A percentile compares a stretch with the other conserved stretches of the same genome.
phyloP scores from a whole-genome alignment of 1,140 invertebrate species.

The Meloidogyne hapla region DNA sequence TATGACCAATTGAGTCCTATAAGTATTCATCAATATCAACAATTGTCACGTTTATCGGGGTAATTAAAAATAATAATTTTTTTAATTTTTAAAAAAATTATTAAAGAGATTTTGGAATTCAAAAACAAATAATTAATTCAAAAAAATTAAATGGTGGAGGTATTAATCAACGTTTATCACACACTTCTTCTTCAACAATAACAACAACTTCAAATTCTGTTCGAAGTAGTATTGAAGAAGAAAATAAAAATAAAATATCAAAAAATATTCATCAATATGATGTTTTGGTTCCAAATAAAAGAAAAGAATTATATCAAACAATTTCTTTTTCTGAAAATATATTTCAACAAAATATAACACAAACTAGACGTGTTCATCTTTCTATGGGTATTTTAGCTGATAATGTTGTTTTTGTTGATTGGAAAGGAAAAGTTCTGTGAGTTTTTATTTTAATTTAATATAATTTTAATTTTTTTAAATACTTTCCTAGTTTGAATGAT shows the following conservation, averaged over 20 bases:
- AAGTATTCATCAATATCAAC: slow-evolving; percentile 13
- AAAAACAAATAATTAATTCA: not conserved
- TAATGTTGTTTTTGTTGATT: slow-evolving; percentile 32
- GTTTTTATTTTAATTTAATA: slow-evolving; percentile 7
- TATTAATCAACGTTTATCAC: slow-evolving; percentile 3
- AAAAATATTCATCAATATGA: slow-evolving; percentile 15
- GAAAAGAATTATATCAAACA: not conserved
- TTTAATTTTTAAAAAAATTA: not conserved
- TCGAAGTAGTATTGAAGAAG: not conserved
- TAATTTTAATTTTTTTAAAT: too few species aligned
- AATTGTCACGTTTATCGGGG: slow-evolving; percentile 16
- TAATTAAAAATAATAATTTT: not conserved
- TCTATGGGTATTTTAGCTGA: slow-evolving; percentile 26
- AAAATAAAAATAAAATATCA: not conserved
- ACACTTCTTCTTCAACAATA: not conserved
- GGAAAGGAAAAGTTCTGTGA: slow-evolving; percentile 35
- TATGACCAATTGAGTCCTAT: slow-evolving; percentile 5
- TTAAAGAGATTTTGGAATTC: slow-evolving; percentile 6
- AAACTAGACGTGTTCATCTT: slow-evolving; percentile 9
- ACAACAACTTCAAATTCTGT: not conserved
- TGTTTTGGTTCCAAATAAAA: not conserved
- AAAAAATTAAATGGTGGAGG: not conserved
- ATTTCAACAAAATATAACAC: slow-evolving; percentile 1
- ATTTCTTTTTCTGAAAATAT: not conserved
- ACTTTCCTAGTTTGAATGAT: not conserved